phyloP scores from a whole-genome alignment of 2,888 invertebrate species.

The Orchesella flavescens region DNA sequence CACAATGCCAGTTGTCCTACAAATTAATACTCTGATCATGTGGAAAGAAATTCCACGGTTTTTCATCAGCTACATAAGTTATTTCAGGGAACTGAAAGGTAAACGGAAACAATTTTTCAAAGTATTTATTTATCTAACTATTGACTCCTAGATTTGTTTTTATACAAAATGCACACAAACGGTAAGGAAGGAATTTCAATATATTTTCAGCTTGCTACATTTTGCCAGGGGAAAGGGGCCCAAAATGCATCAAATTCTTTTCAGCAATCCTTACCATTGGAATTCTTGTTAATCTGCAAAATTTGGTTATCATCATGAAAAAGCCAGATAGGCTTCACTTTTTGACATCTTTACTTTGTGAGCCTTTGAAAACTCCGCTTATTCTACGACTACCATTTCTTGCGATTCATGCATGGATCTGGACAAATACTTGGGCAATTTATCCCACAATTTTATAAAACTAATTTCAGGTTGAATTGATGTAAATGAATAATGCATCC shows the following conservation, averaged over 20 bases:
- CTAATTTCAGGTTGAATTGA: not conserved
- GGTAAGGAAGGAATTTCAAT: too few species aligned
- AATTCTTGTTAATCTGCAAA: constrained; percentile 24
- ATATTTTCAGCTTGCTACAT: not conserved
- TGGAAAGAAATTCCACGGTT: constrained; percentile 45
- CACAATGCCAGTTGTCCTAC: constrained; percentile 27
- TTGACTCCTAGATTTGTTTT: too few species aligned
- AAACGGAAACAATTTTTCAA: not conserved
- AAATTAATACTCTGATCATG: constrained; percentile 19
- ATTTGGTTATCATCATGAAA: constrained; percentile 19
- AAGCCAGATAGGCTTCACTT: constrained; percentile 38
- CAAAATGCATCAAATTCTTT: constrained; percentile 23
- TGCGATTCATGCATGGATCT: constrained; percentile 26
- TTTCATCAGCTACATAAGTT: constrained; percentile 13
- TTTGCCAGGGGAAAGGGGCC: not conserved
- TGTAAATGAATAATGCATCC: not conserved
- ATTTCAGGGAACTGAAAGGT: constrained; percentile 34
- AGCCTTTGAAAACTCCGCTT: constrained; percentile 1
- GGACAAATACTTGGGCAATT: constrained; percentile 31
- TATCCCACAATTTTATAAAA: too few species aligned
- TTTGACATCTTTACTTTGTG: constrained; percentile 41
- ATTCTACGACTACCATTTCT: not conserved
- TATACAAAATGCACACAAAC: too few species aligned
- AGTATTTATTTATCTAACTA: too few species aligned
- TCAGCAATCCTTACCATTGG: not conserved